A percentile compares a stretch with the other conserved stretches of the same genome.
phyloP scores from a whole-genome alignment of 1,140 invertebrate species.

The Temnothorax curvispinosus region DNA sequence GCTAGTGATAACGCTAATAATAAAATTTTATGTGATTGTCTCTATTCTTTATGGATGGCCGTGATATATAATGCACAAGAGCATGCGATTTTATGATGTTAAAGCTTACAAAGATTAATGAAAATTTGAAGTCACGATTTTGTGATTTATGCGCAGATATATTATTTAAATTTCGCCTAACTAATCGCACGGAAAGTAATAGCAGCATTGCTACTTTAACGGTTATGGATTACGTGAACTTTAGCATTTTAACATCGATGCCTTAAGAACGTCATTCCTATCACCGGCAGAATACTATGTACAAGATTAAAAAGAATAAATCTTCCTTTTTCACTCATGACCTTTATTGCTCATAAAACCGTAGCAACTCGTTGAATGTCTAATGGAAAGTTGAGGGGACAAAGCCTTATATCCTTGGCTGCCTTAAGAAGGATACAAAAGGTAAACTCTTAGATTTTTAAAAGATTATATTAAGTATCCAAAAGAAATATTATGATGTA shows the following conservation, averaged over 20 bases:
- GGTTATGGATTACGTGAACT: constrained; percentile 7
- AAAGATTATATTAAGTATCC: constrained; percentile 33
- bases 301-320: constrained; percentile 53
- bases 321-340: constrained; percentile 23
- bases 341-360: constrained; percentile 38
- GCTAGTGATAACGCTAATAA: background rate
- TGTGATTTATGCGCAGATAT: background rate
- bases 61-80: background rate
- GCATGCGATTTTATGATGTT: background rate
- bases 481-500: constrained; percentile 29
- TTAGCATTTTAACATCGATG: constrained; percentile 5
- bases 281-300: constrained; percentile 2
- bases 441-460: background rate
- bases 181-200: background rate
- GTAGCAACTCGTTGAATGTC: constrained; percentile 40
- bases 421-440: background rate
- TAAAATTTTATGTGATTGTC: background rate
- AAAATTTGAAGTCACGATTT: background rate
- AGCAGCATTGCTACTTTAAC: constrained; percentile 1
- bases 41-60: background rate
- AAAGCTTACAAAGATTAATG: background rate
- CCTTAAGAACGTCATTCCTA: background rate
- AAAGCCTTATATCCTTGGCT: constrained; percentile 19
- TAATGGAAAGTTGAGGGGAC: constrained; percentile 35
- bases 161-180: constrained; percentile 1